Conservation (phyloP, 2,888 invertebrate species). For the Orchesella flavescens region DNA sequence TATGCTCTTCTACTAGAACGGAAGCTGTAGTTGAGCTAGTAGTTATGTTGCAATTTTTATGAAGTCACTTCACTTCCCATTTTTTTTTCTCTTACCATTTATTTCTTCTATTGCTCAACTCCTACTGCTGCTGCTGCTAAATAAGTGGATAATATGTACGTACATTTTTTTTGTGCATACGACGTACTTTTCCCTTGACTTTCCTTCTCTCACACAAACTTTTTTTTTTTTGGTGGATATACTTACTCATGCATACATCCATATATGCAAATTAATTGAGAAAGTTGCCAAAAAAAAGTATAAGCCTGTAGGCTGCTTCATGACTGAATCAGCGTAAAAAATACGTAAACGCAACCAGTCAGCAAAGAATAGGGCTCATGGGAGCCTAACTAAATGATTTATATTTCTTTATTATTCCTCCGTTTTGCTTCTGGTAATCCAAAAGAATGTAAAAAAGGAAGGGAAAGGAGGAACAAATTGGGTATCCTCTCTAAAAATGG, state of each 20-base stretch:
- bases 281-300: conserved; percentile 52
- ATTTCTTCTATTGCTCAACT: not conserved
- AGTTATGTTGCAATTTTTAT: conserved; percentile 36
- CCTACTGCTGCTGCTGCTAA: no score
- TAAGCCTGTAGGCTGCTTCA: not conserved
- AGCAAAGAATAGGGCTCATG: conserved; percentile 33
- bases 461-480: not conserved
- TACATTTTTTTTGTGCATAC: no score
- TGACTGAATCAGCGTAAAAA: conserved; percentile 3
- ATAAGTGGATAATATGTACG: no score
- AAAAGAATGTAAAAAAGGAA: not conserved
- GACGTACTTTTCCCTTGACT: no score
- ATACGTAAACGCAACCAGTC: conserved; percentile 8
- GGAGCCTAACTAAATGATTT: conserved; percentile 38
- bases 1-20: conserved; percentile 13
- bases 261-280: conserved; percentile 60
- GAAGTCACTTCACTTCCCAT: conserved; percentile 18
- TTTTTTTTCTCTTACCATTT: not conserved
- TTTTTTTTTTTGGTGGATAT: not conserved
- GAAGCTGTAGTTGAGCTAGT: conserved; percentile 16
- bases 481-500: not conserved
- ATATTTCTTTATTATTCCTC: conserved; percentile 32
- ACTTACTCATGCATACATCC: conserved; percentile 13
- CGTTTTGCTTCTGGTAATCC: not conserved
- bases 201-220: not conserved